These are phyloP conservation scores for Catharus ustulatus DNA, from an alignment of 2,797 vertebrate species.

Conservation along the genomic window DNA sequence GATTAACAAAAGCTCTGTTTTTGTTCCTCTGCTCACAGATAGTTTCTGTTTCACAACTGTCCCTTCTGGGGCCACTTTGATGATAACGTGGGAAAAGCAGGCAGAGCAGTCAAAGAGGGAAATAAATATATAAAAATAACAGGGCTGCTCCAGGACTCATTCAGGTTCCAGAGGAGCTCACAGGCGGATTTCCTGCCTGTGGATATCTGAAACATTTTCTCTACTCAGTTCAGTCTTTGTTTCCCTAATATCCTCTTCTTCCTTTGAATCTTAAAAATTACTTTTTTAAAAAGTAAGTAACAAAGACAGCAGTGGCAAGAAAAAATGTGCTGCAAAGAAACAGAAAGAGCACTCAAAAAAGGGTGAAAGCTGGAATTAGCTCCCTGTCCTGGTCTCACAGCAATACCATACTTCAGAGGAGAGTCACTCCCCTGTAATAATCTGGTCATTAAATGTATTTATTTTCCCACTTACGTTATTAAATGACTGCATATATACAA, in stretches of 20 bases:
- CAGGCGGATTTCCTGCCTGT: background rate
- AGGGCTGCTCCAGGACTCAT: slow-evolving; percentile 21
- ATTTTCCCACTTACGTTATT: background rate
- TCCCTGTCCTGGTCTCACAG: background rate
- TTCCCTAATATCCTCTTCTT: background rate
- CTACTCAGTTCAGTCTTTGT: slow-evolving; percentile 17
- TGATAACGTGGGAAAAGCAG: slow-evolving; percentile 64
- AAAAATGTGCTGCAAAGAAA: background rate
- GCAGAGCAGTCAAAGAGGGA: background rate
- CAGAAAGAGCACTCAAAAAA: background rate
- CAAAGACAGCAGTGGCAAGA: background rate
- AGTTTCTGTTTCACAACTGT: slow-evolving; percentile 1
- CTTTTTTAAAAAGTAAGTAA: background rate
- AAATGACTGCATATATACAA: background rate
- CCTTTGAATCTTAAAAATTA: background rate
- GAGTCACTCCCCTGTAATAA: background rate
- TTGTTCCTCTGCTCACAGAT: background rate
- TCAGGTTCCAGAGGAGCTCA: slow-evolving; percentile 51
- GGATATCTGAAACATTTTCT: slow-evolving; percentile 51
- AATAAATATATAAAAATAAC: slow-evolving; percentile 59
- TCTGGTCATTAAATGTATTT: background rate
- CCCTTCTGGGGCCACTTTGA: slow-evolving; percentile 48
- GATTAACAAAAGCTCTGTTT: background rate
- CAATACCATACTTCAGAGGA: background rate
- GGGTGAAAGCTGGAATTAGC: background rate